Evolutionary conservation across 2,888 invertebrate species (phyloP), one percentile per base, ranked within the genome.

Genomic region (Acrobasis suavella): DNA sequence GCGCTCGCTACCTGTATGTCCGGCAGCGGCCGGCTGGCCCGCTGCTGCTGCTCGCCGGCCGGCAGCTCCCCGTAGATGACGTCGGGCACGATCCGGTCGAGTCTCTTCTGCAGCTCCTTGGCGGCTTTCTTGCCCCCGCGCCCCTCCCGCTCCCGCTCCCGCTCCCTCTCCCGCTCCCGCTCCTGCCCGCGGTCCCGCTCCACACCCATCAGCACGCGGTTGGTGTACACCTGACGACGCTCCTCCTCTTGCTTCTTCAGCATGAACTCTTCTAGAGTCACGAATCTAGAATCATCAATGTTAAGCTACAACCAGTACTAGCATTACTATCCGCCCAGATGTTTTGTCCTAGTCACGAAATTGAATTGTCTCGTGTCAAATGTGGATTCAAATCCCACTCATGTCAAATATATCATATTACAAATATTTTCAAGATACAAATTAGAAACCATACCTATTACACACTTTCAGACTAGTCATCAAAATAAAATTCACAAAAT

Each of bases 261-360:
- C 96, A 96, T 96, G 76, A 97, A 93, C 86, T 96, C 95, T 81
- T 96, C 96, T 39, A 96, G 89, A 0, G 96, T 97, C 60, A 96
- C 94, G 77, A 95, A 95, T 0, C 95, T 95, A 22, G 22, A 22
- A 22, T 3, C 22, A 22, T 3, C 22, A 22, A 22, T 22, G 22
- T 22, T 3, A 22, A 22, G 3, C 22, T 22, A 22, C 22, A 22
- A 22, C 22, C 22, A 22, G 1, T 22, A 22, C 22, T 22, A n/a
- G 22, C 22, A 22, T 2, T 22, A 22, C 22, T 2, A 22, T 1
- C 22, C 22, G 22, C 1, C 1, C 3, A 22, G 22, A 22, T n/a
- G n/a, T 22, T 22, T 22, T 22, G 3, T 22, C 22, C 22, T 22
- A 22, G 3, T 22, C 3, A 22, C 22, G 22, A 22, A 22, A 22